Conservation (phyloP, 2,113 vertebrate genomes). For the Dicerorhinus sumatrensis region DNA sequence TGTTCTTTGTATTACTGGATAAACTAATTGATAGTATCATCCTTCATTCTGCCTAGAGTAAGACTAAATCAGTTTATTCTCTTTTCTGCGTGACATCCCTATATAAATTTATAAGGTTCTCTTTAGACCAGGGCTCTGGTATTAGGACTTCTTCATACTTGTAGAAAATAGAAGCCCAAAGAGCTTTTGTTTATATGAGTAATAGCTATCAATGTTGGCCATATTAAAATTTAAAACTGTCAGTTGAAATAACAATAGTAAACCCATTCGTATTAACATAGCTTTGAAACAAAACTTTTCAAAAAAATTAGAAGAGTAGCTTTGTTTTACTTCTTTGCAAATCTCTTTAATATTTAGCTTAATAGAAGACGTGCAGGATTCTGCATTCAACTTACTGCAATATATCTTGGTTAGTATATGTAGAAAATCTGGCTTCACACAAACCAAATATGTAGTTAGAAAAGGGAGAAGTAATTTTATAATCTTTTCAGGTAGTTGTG, state of each 20-base stretch:
- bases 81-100: not conserved
- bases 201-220: not conserved
- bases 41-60: not conserved
- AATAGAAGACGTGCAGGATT: not conserved
- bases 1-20: not conserved
- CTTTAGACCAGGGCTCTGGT: not conserved
- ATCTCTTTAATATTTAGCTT: not conserved
- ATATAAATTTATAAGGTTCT: not conserved
- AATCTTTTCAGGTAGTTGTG: not conserved
- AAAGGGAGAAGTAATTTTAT: not conserved
- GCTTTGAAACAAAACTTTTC: not conserved
- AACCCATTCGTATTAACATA: not conserved
- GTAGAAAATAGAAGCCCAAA: not conserved
- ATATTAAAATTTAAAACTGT: not conserved
- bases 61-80: not conserved
- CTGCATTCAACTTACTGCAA: not conserved
- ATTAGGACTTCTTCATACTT: not conserved
- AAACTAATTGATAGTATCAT: not conserved
- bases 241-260: not conserved
- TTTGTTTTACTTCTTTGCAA: not conserved
- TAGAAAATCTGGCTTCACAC: not conserved
- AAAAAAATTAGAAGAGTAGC: not conserved
- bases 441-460: not conserved
- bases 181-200: not conserved
- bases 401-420: not conserved